Conservation (phyloP, 2,888 invertebrate genomes). For the Microplitis manilae region DNA sequence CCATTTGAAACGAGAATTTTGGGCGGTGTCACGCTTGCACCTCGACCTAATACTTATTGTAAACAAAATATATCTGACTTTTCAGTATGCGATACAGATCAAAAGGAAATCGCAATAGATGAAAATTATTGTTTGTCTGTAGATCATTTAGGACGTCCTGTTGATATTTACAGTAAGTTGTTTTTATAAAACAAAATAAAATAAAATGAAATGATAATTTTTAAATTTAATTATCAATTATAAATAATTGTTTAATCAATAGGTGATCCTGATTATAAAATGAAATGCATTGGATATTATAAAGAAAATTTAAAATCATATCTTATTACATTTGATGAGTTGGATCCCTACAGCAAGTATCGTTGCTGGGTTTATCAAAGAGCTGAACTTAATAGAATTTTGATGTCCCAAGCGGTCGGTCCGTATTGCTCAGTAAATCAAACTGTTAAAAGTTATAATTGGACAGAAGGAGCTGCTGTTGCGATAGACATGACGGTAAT, state of each 20-base stretch:
- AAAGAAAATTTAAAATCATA: slow-evolving; percentile 98
- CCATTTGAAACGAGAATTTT: slow-evolving; percentile 94
- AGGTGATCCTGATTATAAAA: slow-evolving; percentile 94
- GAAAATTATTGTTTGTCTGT: slow-evolving; percentile 97
- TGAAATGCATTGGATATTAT: slow-evolving; percentile 98
- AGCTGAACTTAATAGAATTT: slow-evolving; percentile 90
- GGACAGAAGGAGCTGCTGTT: slow-evolving; percentile 94
- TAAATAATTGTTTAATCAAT: slow-evolving; percentile 38
- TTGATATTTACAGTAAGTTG: slow-evolving; percentile 89
- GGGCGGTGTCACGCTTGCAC: slow-evolving; percentile 95
- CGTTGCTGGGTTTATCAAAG: slow-evolving; percentile 99
- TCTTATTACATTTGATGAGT: slow-evolving; percentile 94
- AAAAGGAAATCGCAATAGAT: slow-evolving; percentile 94
- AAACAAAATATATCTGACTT: slow-evolving; percentile 95
- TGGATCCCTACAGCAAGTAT: slow-evolving; percentile 95
- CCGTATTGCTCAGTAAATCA: slow-evolving; percentile 93
- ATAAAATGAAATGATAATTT: slow-evolving; percentile 5
- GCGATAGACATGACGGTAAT: slow-evolving; percentile 86
- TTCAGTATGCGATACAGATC: slow-evolving; percentile 95
- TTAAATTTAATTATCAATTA: slow-evolving; percentile 18
- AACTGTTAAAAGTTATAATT: slow-evolving; percentile 90
- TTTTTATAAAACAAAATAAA: background rate
- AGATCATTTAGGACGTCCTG: slow-evolving; percentile 93
- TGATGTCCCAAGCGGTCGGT: slow-evolving; percentile 89
- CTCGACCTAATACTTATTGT: slow-evolving; percentile 93